phyloP scores from a whole-genome alignment of 2,113 vertebrate species.

The Mobula birostris region DNA sequence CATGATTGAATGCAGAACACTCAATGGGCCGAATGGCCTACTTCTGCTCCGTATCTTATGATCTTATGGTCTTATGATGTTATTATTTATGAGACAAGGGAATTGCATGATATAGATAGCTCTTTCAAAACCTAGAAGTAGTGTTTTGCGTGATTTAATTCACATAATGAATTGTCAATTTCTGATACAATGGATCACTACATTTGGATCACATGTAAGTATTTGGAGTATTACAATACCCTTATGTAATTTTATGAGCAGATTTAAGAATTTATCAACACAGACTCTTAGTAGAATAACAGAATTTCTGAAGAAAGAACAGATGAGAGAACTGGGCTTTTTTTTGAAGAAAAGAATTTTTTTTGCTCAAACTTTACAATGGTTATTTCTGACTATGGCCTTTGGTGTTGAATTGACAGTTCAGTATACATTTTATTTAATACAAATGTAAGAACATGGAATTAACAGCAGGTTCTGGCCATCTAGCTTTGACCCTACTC shows the following conservation, averaged over 20 bases:
- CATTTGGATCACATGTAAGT: neutral
- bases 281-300: neutral
- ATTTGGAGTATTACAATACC: neutral
- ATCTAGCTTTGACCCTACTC: too few relatives aligned
- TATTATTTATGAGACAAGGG: neutral
- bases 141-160: neutral
- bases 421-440: neutral
- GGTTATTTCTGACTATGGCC: neutral
- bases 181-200: neutral
- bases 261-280: neutral
- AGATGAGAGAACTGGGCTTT: neutral
- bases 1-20: too few relatives aligned
- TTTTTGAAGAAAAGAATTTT: neutral
- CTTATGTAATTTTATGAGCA: neutral
- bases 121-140: neutral
- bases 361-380: neutral
- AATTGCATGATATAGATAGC: neutral
- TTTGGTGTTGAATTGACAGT: neutral
- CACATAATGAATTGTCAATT: neutral
- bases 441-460: neutral
- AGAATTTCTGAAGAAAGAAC: too few relatives aligned
- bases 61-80: neutral
- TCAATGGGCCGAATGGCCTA: too few relatives aligned
- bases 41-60: too few relatives aligned
- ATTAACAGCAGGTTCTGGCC: neutral